Evolutionary conservation across 1,140 invertebrate species (phyloP).

Genomic region (Tetramorium alpestre): DNA sequence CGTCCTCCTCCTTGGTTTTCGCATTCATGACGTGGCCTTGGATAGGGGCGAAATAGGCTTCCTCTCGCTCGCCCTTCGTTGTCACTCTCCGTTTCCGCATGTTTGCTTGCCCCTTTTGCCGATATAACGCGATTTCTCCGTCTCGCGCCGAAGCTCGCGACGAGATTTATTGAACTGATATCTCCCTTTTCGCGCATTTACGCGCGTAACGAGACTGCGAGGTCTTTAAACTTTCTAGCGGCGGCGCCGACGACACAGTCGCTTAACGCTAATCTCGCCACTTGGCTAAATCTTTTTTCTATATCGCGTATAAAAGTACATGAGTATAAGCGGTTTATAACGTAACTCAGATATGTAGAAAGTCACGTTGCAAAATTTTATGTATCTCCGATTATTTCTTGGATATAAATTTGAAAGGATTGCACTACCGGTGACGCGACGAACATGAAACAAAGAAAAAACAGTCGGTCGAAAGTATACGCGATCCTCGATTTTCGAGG

Average conservation of each 20-base stretch:
- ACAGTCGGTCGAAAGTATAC: neutral
- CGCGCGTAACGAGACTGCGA: neutral
- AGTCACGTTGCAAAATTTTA: neutral
- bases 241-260: neutral
- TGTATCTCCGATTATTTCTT: neutral
- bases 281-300: conserved; percentile 6
- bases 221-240: conserved; percentile 35
- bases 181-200: neutral
- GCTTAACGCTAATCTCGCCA: conserved; percentile 14
- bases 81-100: conserved; percentile 16
- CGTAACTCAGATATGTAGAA: neutral
- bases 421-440: neutral
- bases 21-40: conserved; percentile 66
- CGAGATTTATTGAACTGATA: conserved; percentile 35
- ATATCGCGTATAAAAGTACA: neutral
- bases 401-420: neutral
- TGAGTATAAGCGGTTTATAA: neutral
- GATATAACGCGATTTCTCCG: conserved; percentile 36
- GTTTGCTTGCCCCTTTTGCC: conserved; percentile 1
- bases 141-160: neutral
- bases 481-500: conserved; percentile 17
- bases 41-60: conserved; percentile 43
- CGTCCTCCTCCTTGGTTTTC: conserved; percentile 51
- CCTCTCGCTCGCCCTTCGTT: conserved; percentile 20
- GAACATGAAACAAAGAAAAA: conserved; percentile 40